These are phyloP conservation scores for Mormyrus hasselquistii DNA, from an alignment of 2,797 vertebrate species.

Conservation along the genomic window DNA sequence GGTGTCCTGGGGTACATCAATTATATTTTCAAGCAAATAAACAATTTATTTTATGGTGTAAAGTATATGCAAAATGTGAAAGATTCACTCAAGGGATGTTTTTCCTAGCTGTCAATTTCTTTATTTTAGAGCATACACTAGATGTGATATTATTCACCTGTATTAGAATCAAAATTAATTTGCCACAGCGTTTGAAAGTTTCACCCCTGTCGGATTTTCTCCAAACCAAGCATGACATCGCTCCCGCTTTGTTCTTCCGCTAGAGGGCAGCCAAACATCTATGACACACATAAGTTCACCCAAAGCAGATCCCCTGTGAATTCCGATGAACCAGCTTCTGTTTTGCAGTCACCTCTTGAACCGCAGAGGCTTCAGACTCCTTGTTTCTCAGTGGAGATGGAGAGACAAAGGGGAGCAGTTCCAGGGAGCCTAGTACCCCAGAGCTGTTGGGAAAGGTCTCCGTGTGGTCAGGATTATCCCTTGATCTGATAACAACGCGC, in stretches of 20 bases:
- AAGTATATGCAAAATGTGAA: neutral
- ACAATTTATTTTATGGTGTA: neutral
- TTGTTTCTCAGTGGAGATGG: neutral
- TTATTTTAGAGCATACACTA: neutral
- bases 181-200: neutral
- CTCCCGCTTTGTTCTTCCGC: conserved; percentile 17
- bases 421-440: neutral
- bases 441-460: conserved; percentile 36
- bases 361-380: neutral
- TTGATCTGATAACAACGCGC: conserved; percentile 67
- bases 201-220: neutral
- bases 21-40: neutral
- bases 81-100: neutral
- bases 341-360: conserved; percentile 22
- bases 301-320: conserved; percentile 22
- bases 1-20: neutral
- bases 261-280: conserved; percentile 46
- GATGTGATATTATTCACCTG: neutral
- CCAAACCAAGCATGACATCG: neutral
- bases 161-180: neutral
- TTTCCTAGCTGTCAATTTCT: neutral
- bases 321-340: conserved; percentile 35
- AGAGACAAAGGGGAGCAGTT: neutral
- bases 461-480: conserved; percentile 58
- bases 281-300: conserved; percentile 31